Base-by-base conservation (phyloP, 2,888 invertebrate genomes). In the Branchipolynoe longqiensis region DNA sequence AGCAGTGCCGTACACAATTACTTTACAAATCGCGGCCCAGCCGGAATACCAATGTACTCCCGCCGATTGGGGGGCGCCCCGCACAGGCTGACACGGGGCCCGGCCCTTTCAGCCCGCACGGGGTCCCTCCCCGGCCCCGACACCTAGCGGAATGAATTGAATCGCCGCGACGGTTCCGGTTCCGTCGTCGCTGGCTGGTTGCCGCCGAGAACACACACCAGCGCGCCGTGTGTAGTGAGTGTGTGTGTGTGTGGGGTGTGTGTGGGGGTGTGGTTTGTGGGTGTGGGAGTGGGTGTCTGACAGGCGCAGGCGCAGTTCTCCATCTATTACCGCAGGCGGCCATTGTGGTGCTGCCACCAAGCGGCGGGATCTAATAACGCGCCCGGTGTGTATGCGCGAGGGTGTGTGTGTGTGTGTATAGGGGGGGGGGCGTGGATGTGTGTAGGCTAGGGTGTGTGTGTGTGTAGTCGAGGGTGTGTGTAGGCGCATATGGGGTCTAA, bases 71-170 rank as follows among this genome's bases (percentile, higher is more conserved):
- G 36, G n/a, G 8, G 25, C 18, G 36, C 36, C 38, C 69, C 38
- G 28, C 33, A 4, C 33, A 8, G 69, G 18, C 69, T 69, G 69
- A 69, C 69, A 69, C 69, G 69, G 69, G 69, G 69, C 69, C n/a
- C n/a, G 69, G 33, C 18, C 69, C 69, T 69, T 69, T 69, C 69
- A 69, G 33, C 69, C 69, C 36, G 36, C 69, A 69, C 36, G 69
- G 69, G 38, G n/a, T 33, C 69, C 38, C 69, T 25, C 38, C 12
- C 69, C 18, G 14, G 18, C 36, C 33, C 36, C 69, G 69, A 69
- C 69, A 69, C 69, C 69, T 69, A 69, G 33, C 69, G 69, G 69
- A 69, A 69, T 69, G 69, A 69, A 69, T 69, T 69, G 69, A 69
- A 38, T 38, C 69, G 69, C 69, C 18, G 69, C 69, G 36, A 14